phyloP scores from a whole-genome alignment of 2,113 vertebrate genomes.

The Paramisgurnus dabryanus region DNA sequence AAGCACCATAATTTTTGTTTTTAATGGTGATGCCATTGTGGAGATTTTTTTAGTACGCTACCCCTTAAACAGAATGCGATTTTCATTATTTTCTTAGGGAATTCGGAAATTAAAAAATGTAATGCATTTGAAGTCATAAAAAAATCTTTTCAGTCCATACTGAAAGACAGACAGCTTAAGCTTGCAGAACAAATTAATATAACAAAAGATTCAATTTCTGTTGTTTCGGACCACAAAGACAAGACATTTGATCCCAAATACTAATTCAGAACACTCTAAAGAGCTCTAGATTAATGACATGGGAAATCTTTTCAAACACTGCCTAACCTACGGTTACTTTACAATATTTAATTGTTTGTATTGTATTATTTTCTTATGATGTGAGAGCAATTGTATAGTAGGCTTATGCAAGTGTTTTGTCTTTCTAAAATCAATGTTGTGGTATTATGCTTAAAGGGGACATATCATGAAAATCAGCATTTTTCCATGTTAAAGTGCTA shows the following conservation, averaged over 20 bases:
- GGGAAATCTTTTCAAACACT: neutral
- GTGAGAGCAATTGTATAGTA: too few relatives aligned
- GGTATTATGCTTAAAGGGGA: neutral
- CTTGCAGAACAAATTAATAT: neutral
- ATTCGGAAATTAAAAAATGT: neutral
- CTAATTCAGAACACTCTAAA: neutral
- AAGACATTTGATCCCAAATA: neutral
- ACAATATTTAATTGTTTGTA: neutral
- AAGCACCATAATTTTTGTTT: neutral
- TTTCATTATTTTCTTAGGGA: neutral
- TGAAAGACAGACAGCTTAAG: neutral
- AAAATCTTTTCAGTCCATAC: neutral
- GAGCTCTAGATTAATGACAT: neutral
- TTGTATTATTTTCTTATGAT: neutral
- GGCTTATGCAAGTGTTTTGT: too few relatives aligned
- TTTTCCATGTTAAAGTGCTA: too few relatives aligned
- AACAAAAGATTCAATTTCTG: constrained; percentile 14
- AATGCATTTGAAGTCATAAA: constrained; percentile 3
- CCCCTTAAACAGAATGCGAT: neutral
- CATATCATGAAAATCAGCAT: too few relatives aligned
- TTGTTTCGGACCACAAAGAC: neutral
- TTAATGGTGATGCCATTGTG: neutral
- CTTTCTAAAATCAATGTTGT: too few relatives aligned
- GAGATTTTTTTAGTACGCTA: neutral
- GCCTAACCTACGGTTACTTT: neutral